Evolutionary conservation across 2,113 vertebrate species (phyloP).

Genomic region (Ammodytes dubius): DNA sequence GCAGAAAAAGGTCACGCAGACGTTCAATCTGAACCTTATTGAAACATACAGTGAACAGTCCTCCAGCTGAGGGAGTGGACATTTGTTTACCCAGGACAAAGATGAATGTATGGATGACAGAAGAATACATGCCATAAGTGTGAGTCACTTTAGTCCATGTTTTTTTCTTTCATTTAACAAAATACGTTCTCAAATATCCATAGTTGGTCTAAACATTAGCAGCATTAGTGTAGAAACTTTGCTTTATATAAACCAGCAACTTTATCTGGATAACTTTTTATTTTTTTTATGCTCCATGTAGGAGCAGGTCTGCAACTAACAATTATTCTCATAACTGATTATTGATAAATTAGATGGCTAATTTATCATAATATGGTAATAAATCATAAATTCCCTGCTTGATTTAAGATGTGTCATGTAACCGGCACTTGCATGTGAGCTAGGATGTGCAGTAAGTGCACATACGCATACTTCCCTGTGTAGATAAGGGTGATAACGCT

Average conservation of each 20-base stretch:
- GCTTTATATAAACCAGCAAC: too few species aligned
- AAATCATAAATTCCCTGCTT: conserved; percentile 54
- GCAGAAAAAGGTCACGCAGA: neutral
- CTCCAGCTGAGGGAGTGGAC: neutral
- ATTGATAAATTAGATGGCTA: neutral
- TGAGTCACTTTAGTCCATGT: neutral
- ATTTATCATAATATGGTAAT: conserved; percentile 28
- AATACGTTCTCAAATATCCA: too few species aligned
- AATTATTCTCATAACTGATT: neutral
- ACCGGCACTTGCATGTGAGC: conserved; percentile 1
- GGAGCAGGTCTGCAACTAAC: too few species aligned
- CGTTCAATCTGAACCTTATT: neutral
- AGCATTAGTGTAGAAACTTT: neutral
- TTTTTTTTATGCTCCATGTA: neutral
- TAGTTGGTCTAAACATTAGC: too few species aligned
- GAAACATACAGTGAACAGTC: neutral
- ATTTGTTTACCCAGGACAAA: neutral
- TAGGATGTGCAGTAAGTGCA: neutral
- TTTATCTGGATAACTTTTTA: neutral
- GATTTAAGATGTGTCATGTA: conserved; percentile 57
- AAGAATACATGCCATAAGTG: too few species aligned
- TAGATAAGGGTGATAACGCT: neutral
- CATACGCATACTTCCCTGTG: neutral
- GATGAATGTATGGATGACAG: neutral
- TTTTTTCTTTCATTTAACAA: too few species aligned